Evolutionary conservation across 2,113 vertebrate species (phyloP).

Genomic region (Microtus montanus): DNA sequence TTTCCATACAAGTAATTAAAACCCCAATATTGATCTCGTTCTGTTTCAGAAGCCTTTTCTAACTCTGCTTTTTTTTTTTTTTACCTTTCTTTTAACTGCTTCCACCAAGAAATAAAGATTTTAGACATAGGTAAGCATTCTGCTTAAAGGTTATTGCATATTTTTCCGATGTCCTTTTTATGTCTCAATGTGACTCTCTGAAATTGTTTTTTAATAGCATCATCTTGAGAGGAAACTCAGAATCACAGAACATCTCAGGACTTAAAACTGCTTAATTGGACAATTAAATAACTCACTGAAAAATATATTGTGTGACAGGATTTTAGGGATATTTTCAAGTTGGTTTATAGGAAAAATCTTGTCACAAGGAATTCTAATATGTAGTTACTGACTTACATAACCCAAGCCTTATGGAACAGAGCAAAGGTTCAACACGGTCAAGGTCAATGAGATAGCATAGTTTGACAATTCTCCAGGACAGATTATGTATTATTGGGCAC

Average conservation of each 20-base stretch:
- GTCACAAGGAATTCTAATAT: not conserved
- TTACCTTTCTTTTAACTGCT: slow-evolving; percentile 86
- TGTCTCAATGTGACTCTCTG: slow-evolving; percentile 29
- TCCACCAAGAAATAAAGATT: slow-evolving; percentile 99
- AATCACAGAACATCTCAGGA: slow-evolving; percentile 24
- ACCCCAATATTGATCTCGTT: slow-evolving; percentile 78
- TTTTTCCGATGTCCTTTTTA: slow-evolving; percentile 78
- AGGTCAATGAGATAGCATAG: not conserved
- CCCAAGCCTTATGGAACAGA: not conserved
- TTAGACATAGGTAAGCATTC: slow-evolving; percentile 98
- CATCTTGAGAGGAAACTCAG: slow-evolving; percentile 47
- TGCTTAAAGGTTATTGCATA: slow-evolving; percentile 80
- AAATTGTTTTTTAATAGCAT: slow-evolving; percentile 55
- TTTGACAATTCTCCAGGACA: not conserved
- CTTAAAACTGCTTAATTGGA: not conserved
- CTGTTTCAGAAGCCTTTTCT: slow-evolving; percentile 82
- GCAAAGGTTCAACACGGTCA: not conserved
- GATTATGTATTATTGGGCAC: not conserved
- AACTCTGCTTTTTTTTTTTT: slow-evolving; percentile 80
- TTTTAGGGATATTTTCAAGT: slow-evolving; percentile 34
- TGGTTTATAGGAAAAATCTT: slow-evolving; percentile 14
- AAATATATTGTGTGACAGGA: not conserved
- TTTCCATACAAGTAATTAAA: slow-evolving; percentile 61
- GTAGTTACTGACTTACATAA: not conserved
- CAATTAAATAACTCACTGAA: not conserved